Evolutionary conservation across 2,888 invertebrate species (phyloP).

Genomic region (Spodoptera littoralis): DNA sequence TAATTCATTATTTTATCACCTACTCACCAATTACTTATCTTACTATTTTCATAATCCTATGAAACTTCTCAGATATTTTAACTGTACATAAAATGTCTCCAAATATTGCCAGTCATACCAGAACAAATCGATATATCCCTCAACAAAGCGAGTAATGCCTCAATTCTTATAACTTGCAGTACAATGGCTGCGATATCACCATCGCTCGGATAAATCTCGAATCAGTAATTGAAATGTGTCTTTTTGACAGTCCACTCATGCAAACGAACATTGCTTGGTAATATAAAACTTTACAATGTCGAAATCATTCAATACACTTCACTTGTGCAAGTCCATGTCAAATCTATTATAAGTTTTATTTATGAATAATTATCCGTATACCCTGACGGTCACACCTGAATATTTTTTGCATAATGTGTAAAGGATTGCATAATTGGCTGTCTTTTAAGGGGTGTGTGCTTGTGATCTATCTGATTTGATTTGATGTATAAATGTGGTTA

Average conservation of each 20-base stretch:
- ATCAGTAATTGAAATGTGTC: constrained; percentile 78
- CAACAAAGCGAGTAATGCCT: neutral
- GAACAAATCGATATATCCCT: neutral
- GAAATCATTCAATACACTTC: constrained; percentile 27
- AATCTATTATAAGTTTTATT: constrained; percentile 25
- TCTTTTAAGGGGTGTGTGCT: neutral
- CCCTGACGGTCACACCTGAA: constrained; percentile 10
- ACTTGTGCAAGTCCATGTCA: constrained; percentile 23
- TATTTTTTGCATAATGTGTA: constrained; percentile 3
- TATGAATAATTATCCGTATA: constrained; percentile 9
- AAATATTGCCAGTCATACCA: neutral
- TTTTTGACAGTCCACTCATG: constrained; percentile 68
- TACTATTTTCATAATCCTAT: too few relatives aligned
- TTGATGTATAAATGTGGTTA: neutral
- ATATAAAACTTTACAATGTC: constrained; percentile 36
- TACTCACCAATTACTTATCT: too few relatives aligned
- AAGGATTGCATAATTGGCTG: constrained; percentile 11
- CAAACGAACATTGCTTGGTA: constrained; percentile 65
- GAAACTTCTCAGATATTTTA: too few relatives aligned
- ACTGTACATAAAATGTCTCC: neutral
- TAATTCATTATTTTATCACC: too few relatives aligned
- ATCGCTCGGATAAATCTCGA: constrained; percentile 68
- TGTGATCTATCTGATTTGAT: constrained; percentile 6
- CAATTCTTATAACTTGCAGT: constrained; percentile 57
- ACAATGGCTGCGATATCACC: constrained; percentile 57